phyloP scores from a whole-genome alignment of 2,888 invertebrate genomes.

The Meteorus colon region DNA sequence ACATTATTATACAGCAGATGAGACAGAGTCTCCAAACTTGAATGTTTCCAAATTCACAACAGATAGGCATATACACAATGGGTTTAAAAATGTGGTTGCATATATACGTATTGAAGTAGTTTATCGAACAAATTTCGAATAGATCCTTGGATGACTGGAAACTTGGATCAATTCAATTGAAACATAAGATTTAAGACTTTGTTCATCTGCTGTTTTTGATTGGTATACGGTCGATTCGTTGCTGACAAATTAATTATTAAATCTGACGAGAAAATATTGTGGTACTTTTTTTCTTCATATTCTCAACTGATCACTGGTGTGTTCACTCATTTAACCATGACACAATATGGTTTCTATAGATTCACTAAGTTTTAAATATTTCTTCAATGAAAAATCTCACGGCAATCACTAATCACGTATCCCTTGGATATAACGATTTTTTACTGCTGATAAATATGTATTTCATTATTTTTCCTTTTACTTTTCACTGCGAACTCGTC shows the following conservation, averaged over 20 bases:
- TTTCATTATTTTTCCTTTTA: constrained; percentile 18
- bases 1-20: constrained; percentile 15
- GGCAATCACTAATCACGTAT: constrained; percentile 27
- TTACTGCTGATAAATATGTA: constrained; percentile 23
- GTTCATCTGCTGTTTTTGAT: neutral
- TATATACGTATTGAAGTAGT: no score
- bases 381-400: constrained; percentile 20
- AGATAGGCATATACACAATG: no score
- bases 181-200: neutral
- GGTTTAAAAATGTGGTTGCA: no score
- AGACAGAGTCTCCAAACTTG: constrained; percentile 7
- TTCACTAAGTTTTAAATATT: constrained; percentile 2
- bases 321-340: constrained; percentile 44
- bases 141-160: neutral
- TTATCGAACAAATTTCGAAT: no score
- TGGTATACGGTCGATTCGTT: constrained; percentile 15
- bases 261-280: neutral
- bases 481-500: constrained; percentile 39
- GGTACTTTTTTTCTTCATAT: constrained; percentile 27
- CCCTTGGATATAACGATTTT: constrained; percentile 30
- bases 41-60: neutral
- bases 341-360: constrained; percentile 42
- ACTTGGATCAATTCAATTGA: neutral
- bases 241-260: constrained; percentile 20
- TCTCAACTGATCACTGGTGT: neutral